Percentiles rank a stretch among this genome's conserved stretches.
phyloP scores from a whole-genome alignment of 2,113 vertebrate genomes.

The Aviceda subcristata region DNA sequence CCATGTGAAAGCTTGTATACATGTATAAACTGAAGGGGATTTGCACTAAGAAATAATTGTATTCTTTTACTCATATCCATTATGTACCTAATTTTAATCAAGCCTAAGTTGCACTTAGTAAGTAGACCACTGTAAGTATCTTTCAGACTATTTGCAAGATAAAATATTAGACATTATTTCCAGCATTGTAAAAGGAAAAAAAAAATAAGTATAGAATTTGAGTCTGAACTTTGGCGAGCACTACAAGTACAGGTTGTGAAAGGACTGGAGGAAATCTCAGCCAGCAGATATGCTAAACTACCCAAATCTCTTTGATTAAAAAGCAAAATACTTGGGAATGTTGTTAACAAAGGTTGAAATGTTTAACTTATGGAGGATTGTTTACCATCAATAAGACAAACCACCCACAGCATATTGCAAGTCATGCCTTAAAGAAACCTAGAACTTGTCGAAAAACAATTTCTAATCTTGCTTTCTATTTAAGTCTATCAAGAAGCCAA shows the following conservation, averaged over 20 bases:
- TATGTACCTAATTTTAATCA: neutral
- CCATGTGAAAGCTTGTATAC: neutral
- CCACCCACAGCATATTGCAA: neutral
- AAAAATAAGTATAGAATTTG: neutral
- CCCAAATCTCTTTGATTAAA: neutral
- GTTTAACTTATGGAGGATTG: neutral
- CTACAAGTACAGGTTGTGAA: neutral
- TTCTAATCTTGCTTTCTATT: neutral
- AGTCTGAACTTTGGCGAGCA: neutral
- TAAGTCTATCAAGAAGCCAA: neutral
- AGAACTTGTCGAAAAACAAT: neutral
- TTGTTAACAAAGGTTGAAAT: neutral
- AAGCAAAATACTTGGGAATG: neutral
- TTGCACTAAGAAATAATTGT: neutral
- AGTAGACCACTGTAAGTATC: neutral
- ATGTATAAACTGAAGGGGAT: neutral
- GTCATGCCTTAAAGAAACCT: neutral
- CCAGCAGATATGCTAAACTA: neutral
- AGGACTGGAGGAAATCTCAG: neutral
- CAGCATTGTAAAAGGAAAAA: neutral
- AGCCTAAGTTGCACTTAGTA: neutral
- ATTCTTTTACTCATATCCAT: neutral
- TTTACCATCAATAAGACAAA: neutral
- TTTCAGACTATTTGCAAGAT: neutral
- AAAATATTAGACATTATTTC: neutral